Percentiles rank a stretch among this genome's conserved stretches.
phyloP scores from a whole-genome alignment of 1,140 invertebrate species.

The Hylaeus anthracinus region DNA sequence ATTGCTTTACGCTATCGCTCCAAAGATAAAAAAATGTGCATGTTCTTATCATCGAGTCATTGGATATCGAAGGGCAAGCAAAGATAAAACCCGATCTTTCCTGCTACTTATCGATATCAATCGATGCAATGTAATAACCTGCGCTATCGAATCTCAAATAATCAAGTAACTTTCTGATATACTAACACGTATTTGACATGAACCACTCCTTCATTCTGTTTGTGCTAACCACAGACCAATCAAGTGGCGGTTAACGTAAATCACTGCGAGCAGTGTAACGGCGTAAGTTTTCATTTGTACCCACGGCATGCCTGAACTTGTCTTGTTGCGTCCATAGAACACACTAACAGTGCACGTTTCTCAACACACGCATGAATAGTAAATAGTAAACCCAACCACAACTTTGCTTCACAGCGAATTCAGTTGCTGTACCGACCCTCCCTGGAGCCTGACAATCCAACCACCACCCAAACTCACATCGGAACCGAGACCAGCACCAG shows the following conservation, averaged over 20 bases:
- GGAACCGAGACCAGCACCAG: constrained; percentile 63
- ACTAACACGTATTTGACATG: constrained; percentile 6
- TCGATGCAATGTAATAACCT: not conserved
- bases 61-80: too few relatives aligned
- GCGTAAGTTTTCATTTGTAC: constrained; percentile 72
- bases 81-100: too few relatives aligned
- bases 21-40: too few relatives aligned
- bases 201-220: constrained; percentile 49
- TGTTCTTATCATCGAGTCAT: too few relatives aligned
- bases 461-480: constrained; percentile 66
- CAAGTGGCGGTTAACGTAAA: constrained; percentile 77
- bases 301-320: not conserved
- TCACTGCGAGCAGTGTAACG: constrained; percentile 79
- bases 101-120: not conserved
- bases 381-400: not conserved
- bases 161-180: not conserved
- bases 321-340: not conserved
- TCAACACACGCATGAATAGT: too few relatives aligned
- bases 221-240: constrained; percentile 74
- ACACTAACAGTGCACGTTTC: not conserved
- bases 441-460: constrained; percentile 78
- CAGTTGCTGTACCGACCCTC: constrained; percentile 87
- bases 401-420: constrained; percentile 82
- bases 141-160: not conserved
- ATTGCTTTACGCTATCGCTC: too few relatives aligned